Evolutionary conservation across 2,797 vertebrate genomes (phyloP).

Genomic region (Ptychobarbus kaznakovi): DNA sequence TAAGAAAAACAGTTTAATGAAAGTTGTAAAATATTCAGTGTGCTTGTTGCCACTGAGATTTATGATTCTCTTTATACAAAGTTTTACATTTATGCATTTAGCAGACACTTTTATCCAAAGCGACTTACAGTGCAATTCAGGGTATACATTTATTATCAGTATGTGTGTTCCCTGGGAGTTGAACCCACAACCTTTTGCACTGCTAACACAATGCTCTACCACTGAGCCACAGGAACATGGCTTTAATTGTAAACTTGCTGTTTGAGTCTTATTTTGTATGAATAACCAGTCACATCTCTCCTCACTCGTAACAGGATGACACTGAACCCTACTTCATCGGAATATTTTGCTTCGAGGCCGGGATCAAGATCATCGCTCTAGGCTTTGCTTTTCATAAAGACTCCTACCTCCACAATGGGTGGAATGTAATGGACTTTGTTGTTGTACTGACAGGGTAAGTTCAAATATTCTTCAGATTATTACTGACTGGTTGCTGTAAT

Average conservation of each 20-base stretch:
- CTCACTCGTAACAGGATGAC: slow-evolving; percentile 83
- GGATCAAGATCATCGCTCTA: slow-evolving; percentile 96
- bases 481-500: neutral
- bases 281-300: slow-evolving; percentile 24
- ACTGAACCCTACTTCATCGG: slow-evolving; percentile 98
- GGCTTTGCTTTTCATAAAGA: slow-evolving; percentile 97
- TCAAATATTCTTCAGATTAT: slow-evolving; percentile 59
- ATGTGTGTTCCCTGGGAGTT: too few species aligned
- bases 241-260: neutral
- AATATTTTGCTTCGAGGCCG: slow-evolving; percentile 98
- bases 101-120: too few species aligned
- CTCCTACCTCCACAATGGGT: slow-evolving; percentile 93
- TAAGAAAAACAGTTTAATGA: neutral
- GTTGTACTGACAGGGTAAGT: slow-evolving; percentile 96
- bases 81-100: too few species aligned
- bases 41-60: neutral
- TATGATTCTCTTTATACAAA: neutral
- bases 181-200: too few species aligned
- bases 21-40: slow-evolving; percentile 2
- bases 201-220: too few species aligned
- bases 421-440: slow-evolving; percentile 99
- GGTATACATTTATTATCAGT: too few species aligned
- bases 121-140: too few species aligned
- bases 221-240: too few species aligned
- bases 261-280: neutral